phyloP scores from a whole-genome alignment of 2,113 vertebrate species.

The Montifringilla adamsi region DNA sequence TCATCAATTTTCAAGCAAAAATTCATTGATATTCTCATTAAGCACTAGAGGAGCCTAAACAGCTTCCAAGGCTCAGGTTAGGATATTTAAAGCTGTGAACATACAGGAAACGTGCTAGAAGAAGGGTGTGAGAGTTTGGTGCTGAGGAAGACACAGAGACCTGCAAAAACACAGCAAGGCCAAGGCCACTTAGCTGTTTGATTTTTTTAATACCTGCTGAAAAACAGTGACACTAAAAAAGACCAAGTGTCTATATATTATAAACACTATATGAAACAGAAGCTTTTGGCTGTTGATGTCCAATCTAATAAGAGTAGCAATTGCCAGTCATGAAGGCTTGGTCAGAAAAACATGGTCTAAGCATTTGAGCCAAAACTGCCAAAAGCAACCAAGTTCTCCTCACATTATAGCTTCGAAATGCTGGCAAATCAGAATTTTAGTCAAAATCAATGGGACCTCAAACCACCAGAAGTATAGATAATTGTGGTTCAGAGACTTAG shows the following conservation, averaged over 20 bases:
- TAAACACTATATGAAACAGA: not conserved
- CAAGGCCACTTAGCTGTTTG: not conserved
- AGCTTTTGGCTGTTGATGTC: not conserved
- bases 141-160: not conserved
- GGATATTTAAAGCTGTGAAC: not conserved
- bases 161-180: not conserved
- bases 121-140: not conserved
- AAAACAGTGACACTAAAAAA: not conserved
- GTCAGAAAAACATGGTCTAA: not conserved
- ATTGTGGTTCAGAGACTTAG: not conserved
- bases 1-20: not conserved
- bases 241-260: not conserved
- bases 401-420: not conserved
- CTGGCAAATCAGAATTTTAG: not conserved
- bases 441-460: not conserved
- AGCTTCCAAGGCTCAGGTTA: not conserved
- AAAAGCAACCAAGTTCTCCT: not conserved
- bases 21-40: not conserved
- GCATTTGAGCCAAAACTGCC: not conserved
- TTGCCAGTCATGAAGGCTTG: not conserved
- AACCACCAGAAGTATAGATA: not conserved
- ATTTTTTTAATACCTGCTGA: not conserved
- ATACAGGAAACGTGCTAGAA: not conserved
- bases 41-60: not conserved
- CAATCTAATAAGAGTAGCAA: not conserved